These are phyloP conservation scores for Rhinichthys osculus DNA, from an alignment of 2,797 vertebrate genomes.

Conservation along the genomic window DNA sequence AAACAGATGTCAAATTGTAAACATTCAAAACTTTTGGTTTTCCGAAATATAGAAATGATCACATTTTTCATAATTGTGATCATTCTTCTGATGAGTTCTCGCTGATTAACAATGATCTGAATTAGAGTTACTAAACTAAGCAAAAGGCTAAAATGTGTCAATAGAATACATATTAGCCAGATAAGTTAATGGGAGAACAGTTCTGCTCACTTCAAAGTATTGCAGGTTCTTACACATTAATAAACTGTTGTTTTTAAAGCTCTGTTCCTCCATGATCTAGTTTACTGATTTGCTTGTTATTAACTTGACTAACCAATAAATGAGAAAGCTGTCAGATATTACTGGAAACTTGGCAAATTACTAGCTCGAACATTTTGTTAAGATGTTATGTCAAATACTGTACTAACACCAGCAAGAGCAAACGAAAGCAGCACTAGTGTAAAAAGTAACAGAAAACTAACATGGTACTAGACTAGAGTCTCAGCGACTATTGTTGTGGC, in stretches of 20 bases:
- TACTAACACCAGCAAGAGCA: neutral
- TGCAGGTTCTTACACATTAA: neutral
- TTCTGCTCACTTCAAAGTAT: neutral
- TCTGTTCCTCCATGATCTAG: too few relatives aligned
- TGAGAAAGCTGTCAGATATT: neutral
- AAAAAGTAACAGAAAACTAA: neutral
- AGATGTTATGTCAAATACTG: too few relatives aligned
- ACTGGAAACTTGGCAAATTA: neutral
- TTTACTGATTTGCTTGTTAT: neutral
- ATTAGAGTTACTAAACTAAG: neutral
- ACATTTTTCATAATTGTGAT: neutral
- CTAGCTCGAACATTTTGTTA: neutral
- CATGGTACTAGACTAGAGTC: too few relatives aligned
- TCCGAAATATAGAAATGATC: too few relatives aligned
- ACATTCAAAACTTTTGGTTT: neutral
- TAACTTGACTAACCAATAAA: neutral
- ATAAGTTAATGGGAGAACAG: neutral
- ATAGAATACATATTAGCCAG: slow-evolving; percentile 5
- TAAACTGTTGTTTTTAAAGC: neutral
- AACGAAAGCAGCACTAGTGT: neutral
- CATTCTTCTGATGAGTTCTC: neutral
- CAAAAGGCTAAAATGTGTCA: neutral
- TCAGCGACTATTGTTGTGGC: neutral
- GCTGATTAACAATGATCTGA: neutral
- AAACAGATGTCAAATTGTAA: slow-evolving; percentile 49